Evolutionary conservation across 2,888 invertebrate species (phyloP).

Genomic region (Orthosia gothica): DNA sequence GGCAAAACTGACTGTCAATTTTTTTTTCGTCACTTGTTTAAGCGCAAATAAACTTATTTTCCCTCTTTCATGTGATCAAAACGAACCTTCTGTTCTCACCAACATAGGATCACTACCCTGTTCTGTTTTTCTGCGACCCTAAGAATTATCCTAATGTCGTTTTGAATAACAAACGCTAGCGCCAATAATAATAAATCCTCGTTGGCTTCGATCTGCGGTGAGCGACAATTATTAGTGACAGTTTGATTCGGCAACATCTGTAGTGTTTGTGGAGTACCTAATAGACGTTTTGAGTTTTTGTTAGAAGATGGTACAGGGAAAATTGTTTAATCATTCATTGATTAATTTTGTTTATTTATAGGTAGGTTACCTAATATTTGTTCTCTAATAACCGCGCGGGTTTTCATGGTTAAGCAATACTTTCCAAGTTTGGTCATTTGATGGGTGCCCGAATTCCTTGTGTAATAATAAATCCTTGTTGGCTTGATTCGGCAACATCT

Average conservation of each 20-base stretch:
- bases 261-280: conserved; percentile 22
- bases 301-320: too few species aligned
- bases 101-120: neutral
- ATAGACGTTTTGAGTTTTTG: too few species aligned
- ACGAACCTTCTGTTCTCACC: conserved; percentile 19
- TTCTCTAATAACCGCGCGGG: too few species aligned
- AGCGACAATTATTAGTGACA: conserved; percentile 7
- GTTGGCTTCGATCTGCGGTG: conserved; percentile 25
- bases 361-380: too few species aligned
- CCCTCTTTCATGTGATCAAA: neutral
- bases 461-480: conserved; percentile 59
- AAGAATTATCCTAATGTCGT: conserved; percentile 58
- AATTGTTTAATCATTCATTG: too few species aligned
- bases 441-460: too few species aligned
- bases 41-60: neutral
- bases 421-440: too few species aligned
- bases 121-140: conserved; percentile 52
- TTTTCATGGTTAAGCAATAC: too few species aligned
- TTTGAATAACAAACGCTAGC: conserved; percentile 68
- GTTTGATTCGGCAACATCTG: conserved; percentile 39
- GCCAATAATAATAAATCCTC: conserved; percentile 60
- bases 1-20: too few species aligned
- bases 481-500: conserved; percentile 46
- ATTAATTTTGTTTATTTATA: too few species aligned
- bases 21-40: too few species aligned